A percentile compares a stretch with the other conserved stretches of the same genome.
phyloP scores from a whole-genome alignment of 2,888 invertebrate species.

The Odontocolon sp. region DNA sequence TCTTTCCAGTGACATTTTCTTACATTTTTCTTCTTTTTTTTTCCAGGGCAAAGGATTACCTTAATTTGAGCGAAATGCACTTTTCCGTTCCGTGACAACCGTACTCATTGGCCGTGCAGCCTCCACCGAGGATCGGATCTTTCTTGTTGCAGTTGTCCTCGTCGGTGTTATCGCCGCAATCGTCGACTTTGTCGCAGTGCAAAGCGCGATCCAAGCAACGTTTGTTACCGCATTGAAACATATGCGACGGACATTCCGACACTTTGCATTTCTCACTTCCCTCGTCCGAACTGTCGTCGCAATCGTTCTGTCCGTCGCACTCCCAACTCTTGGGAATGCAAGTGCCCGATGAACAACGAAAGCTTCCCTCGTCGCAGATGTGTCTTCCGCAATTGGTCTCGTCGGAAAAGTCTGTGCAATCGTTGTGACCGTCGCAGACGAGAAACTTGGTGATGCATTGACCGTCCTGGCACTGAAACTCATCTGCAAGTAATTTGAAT shows the following conservation, averaged over 20 bases:
- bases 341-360: slow-evolving; percentile 74
- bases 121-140: not conserved
- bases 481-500: slow-evolving; percentile 64
- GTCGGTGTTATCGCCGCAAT: slow-evolving; percentile 84
- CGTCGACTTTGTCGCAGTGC: slow-evolving; percentile 83
- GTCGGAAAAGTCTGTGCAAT: slow-evolving; percentile 89
- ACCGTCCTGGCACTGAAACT: slow-evolving; percentile 85
- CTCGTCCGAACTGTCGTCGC: slow-evolving; percentile 78
- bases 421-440: slow-evolving; percentile 88
- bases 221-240: slow-evolving; percentile 82
- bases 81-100: slow-evolving; percentile 66
- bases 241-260: slow-evolving; percentile 71
- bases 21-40: not conserved
- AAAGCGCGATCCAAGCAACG: slow-evolving; percentile 83
- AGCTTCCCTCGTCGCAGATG: slow-evolving; percentile 68
- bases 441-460: slow-evolving; percentile 86
- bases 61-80: slow-evolving; percentile 71
- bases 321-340: slow-evolving; percentile 80
- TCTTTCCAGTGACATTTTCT: not conserved
- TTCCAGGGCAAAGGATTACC: slow-evolving; percentile 57
- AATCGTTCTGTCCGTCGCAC: slow-evolving; percentile 79
- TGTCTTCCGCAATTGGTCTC: slow-evolving; percentile 83
- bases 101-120: slow-evolving; percentile 67
- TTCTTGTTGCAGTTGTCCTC: slow-evolving; percentile 80
- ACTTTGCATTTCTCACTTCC: slow-evolving; percentile 69